Evolutionary conservation across 2,797 vertebrate genomes (phyloP).

Genomic region (Megalops cyprinoides): DNA sequence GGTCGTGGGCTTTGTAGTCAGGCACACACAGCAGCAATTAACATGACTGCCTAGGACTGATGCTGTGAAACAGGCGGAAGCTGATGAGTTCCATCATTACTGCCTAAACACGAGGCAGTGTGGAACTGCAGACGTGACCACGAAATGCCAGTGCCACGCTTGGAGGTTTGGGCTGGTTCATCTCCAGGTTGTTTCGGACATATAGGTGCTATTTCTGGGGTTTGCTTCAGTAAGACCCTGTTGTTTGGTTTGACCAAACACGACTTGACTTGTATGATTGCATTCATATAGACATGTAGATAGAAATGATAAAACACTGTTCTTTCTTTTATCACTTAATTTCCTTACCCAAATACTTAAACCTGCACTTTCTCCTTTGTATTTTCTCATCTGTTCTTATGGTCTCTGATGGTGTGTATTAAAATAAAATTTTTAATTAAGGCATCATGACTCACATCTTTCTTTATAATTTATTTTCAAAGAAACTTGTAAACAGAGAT

Average conservation of each 20-base stretch:
- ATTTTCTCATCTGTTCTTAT: background rate
- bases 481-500: background rate
- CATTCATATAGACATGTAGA: background rate
- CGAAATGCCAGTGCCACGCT: background rate
- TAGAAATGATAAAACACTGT: background rate
- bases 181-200: background rate
- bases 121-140: background rate
- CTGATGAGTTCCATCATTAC: background rate
- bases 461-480: slow-evolving; percentile 8
- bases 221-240: background rate
- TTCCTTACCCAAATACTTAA: background rate
- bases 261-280: background rate
- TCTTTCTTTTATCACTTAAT: background rate
- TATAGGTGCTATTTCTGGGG: background rate
- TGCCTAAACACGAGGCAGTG: too few species aligned
- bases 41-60: too few species aligned
- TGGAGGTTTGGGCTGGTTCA: background rate
- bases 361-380: background rate
- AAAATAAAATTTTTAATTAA: background rate
- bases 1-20: background rate
- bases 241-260: background rate
- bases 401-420: background rate
- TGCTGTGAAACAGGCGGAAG: too few species aligned
- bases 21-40: too few species aligned
- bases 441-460: background rate